Evolutionary conservation across 2,113 vertebrate genomes (phyloP), one percentile per base, ranked within the genome.

Genomic region (Coptodon bakossiorum): DNA sequence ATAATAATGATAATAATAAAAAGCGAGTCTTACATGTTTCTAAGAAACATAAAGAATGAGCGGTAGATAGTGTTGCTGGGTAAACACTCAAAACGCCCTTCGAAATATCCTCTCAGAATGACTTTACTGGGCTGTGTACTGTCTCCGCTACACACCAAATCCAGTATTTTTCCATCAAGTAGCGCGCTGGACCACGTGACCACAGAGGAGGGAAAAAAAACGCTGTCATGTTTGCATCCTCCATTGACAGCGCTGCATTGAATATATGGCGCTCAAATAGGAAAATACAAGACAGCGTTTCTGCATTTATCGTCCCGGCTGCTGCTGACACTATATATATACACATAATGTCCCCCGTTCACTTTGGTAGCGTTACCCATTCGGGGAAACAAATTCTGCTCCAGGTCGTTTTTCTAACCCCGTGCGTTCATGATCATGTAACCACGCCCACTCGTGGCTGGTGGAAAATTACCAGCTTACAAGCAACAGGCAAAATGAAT

Each of bases 111-210:
- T 91, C 80, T 54, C 84, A 89, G 87, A 88, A 88, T 93, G 94
- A 95, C 94, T 96, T 95, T 93, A 87, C 90, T 91, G 84, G 94
- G 80, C 86, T 93, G 92, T 93, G 94, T 90, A 87, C 93, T 84
- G 88, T 92, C 92, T 92, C 88, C 87, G 88, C 92, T 94, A 90
- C 92, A 94, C 95, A 95, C 94, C 93, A 96, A 96, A 96, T 96
- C 96, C 96, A 95, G 96, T 97, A 97, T 97, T 97, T 97, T 97
- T 97, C 96, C 96, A 97, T 97, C 96, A 97, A 97, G 94, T 96
- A 93, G 95, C 95, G 93, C 94, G 93, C 93, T 90, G 87, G 68
- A 93, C 95, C 96, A 97, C 96, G 96, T 97, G 96, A 96, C 88
- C 89, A 71, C 66, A 76, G 85, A 83, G 86, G 53, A 34, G 19